phyloP scores from a whole-genome alignment of 2,113 vertebrate genomes.

The Cyphomyrus plagiostoma region DNA sequence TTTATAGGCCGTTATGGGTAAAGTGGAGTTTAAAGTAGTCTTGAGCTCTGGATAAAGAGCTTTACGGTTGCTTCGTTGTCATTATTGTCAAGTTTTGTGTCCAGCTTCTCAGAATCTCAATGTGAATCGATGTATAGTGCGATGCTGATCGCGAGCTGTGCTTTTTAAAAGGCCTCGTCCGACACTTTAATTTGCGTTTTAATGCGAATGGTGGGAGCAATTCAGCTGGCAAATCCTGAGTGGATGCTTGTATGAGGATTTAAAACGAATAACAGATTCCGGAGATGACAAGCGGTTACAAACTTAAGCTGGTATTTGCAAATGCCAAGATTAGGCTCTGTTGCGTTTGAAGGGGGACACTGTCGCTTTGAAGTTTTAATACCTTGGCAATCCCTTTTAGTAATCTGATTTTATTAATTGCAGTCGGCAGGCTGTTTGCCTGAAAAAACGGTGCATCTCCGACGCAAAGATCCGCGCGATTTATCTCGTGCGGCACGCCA shows the following conservation, averaged over 20 bases:
- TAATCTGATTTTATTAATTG: slow-evolving; percentile 39
- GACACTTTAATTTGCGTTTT: slow-evolving; percentile 40
- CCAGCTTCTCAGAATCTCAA: background rate
- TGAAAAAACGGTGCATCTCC: slow-evolving; percentile 22
- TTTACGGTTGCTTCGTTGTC: background rate
- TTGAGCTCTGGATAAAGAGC: background rate
- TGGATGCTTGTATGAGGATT: slow-evolving; percentile 18
- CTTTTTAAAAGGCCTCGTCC: slow-evolving; percentile 31
- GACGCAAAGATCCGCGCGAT: slow-evolving; percentile 8
- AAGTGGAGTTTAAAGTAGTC: background rate
- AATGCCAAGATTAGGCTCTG: slow-evolving; percentile 29
- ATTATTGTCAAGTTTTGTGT: background rate
- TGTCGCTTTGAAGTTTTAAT: slow-evolving; percentile 38
- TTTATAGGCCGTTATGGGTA: background rate
- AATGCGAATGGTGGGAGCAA: slow-evolving; percentile 29
- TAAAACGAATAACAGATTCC: slow-evolving; percentile 36
- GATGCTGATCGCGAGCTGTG: slow-evolving; percentile 29
- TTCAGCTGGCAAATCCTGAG: slow-evolving; percentile 31
- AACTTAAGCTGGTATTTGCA: slow-evolving; percentile 35
- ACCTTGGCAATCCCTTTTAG: slow-evolving; percentile 31
- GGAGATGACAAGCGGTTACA: slow-evolving; percentile 34
- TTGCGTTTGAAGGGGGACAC: slow-evolving; percentile 24
- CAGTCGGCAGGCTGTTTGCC: slow-evolving; percentile 28
- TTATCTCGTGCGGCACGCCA: background rate
- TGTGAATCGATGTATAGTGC: background rate